A percentile compares a stretch with the other conserved stretches of the same genome.
Evolutionary conservation across 1,140 invertebrate species (phyloP).

Genomic region (Ctenoplectra terminalis): DNA sequence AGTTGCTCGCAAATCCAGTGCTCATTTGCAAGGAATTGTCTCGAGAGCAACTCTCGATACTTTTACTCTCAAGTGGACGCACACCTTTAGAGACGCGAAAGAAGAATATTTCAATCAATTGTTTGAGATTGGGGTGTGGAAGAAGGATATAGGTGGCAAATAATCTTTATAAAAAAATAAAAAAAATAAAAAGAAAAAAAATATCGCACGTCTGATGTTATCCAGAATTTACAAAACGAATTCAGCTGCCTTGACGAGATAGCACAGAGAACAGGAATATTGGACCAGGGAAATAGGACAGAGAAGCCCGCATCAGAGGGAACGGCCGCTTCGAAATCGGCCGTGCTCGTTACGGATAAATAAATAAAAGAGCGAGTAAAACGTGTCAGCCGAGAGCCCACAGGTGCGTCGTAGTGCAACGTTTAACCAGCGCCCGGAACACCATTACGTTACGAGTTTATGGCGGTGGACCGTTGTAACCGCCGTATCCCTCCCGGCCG

Average conservation of each 20-base stretch:
- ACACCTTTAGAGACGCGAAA: too few relatives aligned
- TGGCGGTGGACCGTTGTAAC: conserved; percentile 1
- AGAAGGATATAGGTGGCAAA: too few relatives aligned
- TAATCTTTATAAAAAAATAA: too few relatives aligned
- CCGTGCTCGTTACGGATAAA: conserved; percentile 41
- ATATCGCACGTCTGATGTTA: background rate
- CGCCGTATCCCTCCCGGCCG: background rate
- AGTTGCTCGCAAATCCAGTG: too few relatives aligned
- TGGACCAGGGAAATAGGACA: background rate
- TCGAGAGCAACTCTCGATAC: too few relatives aligned
- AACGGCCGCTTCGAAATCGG: conserved; percentile 29
- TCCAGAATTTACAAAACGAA: background rate
- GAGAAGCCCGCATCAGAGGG: conserved; percentile 27
- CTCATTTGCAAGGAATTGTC: too few relatives aligned
- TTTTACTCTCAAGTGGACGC: too few relatives aligned
- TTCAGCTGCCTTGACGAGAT: background rate
- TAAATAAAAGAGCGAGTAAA: conserved; percentile 37
- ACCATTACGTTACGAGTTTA: conserved; percentile 39
- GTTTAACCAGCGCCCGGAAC: conserved; percentile 27
- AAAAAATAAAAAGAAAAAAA: background rate
- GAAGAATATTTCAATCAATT: too few relatives aligned
- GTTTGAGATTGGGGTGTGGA: too few relatives aligned
- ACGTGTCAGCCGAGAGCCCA: conserved; percentile 3
- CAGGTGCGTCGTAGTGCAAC: conserved; percentile 30
- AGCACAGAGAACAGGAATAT: background rate